phyloP scores from a whole-genome alignment of 2,113 vertebrate genomes.

The Synodontis membranacea region DNA sequence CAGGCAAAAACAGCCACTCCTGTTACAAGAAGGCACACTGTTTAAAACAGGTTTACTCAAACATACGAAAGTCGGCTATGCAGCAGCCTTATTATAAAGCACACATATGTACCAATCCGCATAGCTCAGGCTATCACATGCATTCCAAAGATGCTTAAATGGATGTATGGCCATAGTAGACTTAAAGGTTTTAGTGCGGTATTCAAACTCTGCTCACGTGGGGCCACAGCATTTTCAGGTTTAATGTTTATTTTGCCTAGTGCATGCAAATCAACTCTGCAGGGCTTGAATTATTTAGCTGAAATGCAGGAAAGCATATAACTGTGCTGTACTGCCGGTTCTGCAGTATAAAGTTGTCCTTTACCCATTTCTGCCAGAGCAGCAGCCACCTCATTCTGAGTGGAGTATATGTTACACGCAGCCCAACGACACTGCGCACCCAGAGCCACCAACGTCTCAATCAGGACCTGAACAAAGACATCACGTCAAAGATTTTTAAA shows the following conservation, averaged over 20 bases:
- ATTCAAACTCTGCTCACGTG: slow-evolving; percentile 1
- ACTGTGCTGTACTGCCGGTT: background rate
- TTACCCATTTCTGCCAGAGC: slow-evolving; percentile 91
- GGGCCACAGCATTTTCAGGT: background rate
- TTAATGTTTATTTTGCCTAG: background rate
- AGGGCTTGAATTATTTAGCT: background rate
- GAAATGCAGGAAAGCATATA: background rate
- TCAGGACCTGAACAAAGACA: slow-evolving; percentile 85
- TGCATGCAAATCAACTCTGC: background rate
- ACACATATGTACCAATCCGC: background rate
- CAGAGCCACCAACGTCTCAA: slow-evolving; percentile 93
- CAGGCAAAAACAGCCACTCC: slow-evolving; percentile 96
- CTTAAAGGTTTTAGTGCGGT: background rate
- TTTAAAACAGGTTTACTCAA: slow-evolving; percentile 23
- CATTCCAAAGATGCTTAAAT: slow-evolving; percentile 20
- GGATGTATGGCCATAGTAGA: background rate
- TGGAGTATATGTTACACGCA: slow-evolving; percentile 98
- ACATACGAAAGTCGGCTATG: background rate
- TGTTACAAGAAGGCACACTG: slow-evolving; percentile 60
- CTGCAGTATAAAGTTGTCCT: slow-evolving; percentile 41
- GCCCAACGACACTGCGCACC: slow-evolving; percentile 98
- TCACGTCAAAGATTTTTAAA: background rate
- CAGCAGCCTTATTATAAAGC: background rate
- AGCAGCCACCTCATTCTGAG: slow-evolving; percentile 96
- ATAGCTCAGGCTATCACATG: background rate